A percentile compares a stretch with the other conserved stretches of the same genome.
Conservation (phyloP, 2,113 vertebrate species). For the Laterallus jamaicensis region DNA sequence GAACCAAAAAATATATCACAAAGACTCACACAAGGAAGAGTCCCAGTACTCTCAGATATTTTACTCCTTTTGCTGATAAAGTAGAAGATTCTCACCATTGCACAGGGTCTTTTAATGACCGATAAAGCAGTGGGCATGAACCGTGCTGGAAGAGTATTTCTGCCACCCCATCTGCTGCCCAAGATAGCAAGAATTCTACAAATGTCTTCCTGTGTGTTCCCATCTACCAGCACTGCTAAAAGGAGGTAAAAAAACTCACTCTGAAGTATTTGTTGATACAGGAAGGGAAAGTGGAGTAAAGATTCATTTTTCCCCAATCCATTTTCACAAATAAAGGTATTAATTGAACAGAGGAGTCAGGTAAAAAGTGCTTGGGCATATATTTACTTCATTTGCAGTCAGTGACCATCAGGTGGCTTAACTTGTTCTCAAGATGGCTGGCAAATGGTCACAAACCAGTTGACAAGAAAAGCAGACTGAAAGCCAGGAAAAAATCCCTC, state of each 20-base stretch:
- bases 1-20: background rate
- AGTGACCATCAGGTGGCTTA: background rate
- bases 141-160: background rate
- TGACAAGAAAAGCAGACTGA: background rate
- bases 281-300: background rate
- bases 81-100: rapidly evolving
- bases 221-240: background rate
- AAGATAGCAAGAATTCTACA: background rate
- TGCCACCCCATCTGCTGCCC: background rate
- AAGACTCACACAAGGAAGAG: background rate
- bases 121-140: background rate
- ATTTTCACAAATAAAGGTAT: background rate
- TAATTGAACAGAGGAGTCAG: background rate
- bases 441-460: background rate
- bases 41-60: background rate
- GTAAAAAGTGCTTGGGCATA: background rate
- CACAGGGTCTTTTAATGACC: background rate
- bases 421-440: background rate
- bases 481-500: background rate
- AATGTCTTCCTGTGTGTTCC: background rate
- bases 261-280: background rate
- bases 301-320: rapidly evolving
- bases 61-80: background rate
- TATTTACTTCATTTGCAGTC: background rate
- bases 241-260: background rate